These are phyloP conservation scores for Lithophane socia DNA, from an alignment of 2,888 invertebrate genomes.

Conservation along the genomic window DNA sequence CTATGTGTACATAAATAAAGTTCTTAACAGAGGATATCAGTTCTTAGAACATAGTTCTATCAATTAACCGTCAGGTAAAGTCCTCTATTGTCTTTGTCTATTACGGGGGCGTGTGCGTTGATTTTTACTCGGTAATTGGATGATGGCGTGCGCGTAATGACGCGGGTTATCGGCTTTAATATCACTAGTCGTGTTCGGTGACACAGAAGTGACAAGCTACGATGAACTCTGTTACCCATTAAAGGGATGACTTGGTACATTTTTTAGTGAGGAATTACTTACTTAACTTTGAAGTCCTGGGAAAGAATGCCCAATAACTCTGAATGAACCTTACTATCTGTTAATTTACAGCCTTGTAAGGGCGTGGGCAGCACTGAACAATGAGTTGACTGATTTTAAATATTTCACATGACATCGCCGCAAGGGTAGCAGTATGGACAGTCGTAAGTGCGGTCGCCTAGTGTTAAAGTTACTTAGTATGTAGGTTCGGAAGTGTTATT, in stretches of 20 bases:
- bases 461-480: not conserved
- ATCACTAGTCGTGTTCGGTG: conserved; percentile 15
- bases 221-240: conserved; percentile 13
- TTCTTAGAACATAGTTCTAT: no score
- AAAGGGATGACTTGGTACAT: conserved; percentile 7
- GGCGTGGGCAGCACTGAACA: not conserved
- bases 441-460: not conserved
- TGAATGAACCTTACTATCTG: not conserved
- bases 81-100: not conserved
- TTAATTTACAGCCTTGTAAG: no score
- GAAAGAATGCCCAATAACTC: no score
- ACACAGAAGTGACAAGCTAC: conserved; percentile 20
- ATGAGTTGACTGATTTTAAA: not conserved
- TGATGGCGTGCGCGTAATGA: conserved; percentile 26
- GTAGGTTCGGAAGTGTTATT: not conserved
- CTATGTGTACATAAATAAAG: no score
- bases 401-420: not conserved
- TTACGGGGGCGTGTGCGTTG: not conserved
- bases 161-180: conserved; percentile 10
- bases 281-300: not conserved
- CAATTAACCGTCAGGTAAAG: not conserved
- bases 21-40: no score
- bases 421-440: not conserved
- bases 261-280: not conserved
- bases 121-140: conserved; percentile 18